These are phyloP conservation scores for Numenius arquata DNA, from an alignment of 2,113 vertebrate species.

Conservation along the genomic window DNA sequence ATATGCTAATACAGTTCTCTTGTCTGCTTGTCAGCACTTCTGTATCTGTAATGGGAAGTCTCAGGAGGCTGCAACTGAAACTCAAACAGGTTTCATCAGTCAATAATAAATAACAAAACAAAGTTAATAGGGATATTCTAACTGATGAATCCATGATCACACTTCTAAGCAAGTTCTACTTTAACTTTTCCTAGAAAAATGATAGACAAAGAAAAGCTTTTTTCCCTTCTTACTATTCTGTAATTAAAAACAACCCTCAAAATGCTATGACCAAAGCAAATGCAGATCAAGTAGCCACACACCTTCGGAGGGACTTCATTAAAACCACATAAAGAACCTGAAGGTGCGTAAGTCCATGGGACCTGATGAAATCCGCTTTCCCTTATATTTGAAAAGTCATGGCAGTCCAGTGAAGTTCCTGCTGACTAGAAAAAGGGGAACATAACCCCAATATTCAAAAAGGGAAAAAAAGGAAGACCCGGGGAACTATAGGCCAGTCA, in stretches of 20 bases:
- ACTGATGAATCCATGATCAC: background rate
- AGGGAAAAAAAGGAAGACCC: no score
- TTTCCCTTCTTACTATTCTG: background rate
- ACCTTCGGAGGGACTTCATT: background rate
- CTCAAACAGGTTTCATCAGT: background rate
- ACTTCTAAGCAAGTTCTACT: background rate
- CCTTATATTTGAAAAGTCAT: no score
- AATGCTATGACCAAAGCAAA: background rate
- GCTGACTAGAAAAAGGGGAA: no score
- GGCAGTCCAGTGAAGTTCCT: no score
- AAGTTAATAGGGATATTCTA: background rate
- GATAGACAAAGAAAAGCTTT: background rate
- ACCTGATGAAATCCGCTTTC: no score
- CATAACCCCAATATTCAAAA: no score
- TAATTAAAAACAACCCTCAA: background rate
- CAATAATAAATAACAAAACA: background rate
- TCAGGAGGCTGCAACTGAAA: background rate
- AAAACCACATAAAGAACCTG: background rate
- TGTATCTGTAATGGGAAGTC: background rate
- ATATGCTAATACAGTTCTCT: background rate
- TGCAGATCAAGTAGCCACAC: background rate
- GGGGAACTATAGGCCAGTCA: no score
- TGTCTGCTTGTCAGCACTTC: background rate
- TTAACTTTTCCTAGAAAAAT: background rate
- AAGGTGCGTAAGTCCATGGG: no score